Evolutionary conservation across 2,797 vertebrate genomes (phyloP), one percentile per base, ranked within the genome.

Genomic region (Liasis olivaceus): DNA sequence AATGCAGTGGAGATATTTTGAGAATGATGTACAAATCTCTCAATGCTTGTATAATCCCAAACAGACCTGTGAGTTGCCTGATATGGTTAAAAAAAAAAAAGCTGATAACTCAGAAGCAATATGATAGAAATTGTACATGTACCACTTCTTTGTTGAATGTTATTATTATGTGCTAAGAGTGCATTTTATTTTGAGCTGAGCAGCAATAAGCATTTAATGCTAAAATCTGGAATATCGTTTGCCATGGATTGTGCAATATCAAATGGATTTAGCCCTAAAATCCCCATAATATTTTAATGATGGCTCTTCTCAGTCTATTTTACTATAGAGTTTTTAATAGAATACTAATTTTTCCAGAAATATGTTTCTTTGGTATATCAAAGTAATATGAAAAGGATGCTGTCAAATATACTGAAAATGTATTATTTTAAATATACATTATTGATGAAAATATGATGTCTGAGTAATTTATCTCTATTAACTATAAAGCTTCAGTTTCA

Each of bases 311-410:
- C 77, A 72, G 85, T 93, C 69, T 26, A 88, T 90, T 96, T 96
- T 95, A 92, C 94, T 95, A 81, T 91, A 94, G 69, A 36, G 17
- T 64, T 93, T 54, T 92, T 92, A 54, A 87, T 95, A 96, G 91
- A 89, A 91, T 95, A 94, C 93, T 95, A 94, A 36, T 95, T 94
- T 94, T 72, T 86, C 86, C 63, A 93, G 77, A 93, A 89, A 36
- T 93, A 86, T 63, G 89, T 95, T 96, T 95, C 58, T 58, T 94
- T 95, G 77, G 96, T 94, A 63, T 47, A 95, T 95, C 85, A 96
- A 93, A 94, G 93, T 77, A 93, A 93, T 94, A 56, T 84, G 94
- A 91, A 96, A 94, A 88, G 91, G n/a, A 92, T 94, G 47, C 91
- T 93, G 84, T 91, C 93, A 90, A 89, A 36, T 90, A 77, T 91